Base-by-base conservation (phyloP, 2,797 vertebrate species). In the Valencia hispanica region DNA sequence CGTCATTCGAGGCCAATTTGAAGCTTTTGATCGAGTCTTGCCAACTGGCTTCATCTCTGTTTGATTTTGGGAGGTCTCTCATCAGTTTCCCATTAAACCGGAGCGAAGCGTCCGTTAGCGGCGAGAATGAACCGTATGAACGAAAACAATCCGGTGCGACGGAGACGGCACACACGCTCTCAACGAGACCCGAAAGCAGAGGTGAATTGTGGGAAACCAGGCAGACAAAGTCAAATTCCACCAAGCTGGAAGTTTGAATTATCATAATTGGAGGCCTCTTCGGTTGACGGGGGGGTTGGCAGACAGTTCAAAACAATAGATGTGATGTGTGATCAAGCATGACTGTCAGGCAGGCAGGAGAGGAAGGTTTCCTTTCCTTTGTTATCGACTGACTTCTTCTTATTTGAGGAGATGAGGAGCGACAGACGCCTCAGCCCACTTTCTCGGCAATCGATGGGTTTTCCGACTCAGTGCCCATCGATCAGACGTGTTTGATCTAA, bases 181-280 rank as follows among this genome's bases (percentile, higher is more conserved):
- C 20, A 6, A 2, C 11, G 34, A 1, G 22, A 22, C 12, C 22
- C 12, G 27, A 68, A 68, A 81, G 84, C 87, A 85, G 73, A 47
- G 66, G 73, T 61, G 84, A 18, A 80, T 69, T 86, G 66, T 87
- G 87, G 79, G 80, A 84, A 89, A 87, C 72, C 63, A 55, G 79
- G 84, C 34, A 20, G 61, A 39, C 30, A 81, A 84, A 87, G 89
- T 89, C 85, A 78, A 82, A 86, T 83, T 82, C 81, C 84, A 78
- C 25, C 70, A 39, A 92, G 88, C 81, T 63, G 86, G 59, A 82
- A 75, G 78, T 73, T 78, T 78, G 82, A 84, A 94, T 93, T 84
- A 92, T 93, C 79, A 92, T 91, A 93, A 94, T 87, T 89, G 86
- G 84, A 88, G 87, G 92, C 87, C 85, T 74, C 72, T 68, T 78